Evolutionary conservation across 2,888 invertebrate genomes (phyloP).

Genomic region (Liposcelis brunnea): DNA sequence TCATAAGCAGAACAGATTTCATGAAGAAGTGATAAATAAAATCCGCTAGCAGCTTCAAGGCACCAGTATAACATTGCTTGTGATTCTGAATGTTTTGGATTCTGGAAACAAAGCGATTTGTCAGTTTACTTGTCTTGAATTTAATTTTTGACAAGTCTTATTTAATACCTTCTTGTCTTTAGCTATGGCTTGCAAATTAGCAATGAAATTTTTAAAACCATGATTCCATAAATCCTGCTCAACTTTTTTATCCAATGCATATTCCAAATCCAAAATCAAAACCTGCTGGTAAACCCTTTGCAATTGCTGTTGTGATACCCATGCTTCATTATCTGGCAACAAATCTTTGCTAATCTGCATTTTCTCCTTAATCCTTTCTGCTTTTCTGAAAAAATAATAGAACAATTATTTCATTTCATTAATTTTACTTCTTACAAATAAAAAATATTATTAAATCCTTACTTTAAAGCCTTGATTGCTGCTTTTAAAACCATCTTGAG

Average conservation of each 20-base stretch:
- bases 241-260: conserved; percentile 73
- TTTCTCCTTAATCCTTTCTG: conserved; percentile 53
- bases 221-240: conserved; percentile 81
- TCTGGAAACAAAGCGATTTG: conserved; percentile 30
- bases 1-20: conserved; percentile 68
- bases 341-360: conserved; percentile 43
- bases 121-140: no score
- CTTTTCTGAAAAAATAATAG: conserved; percentile 36
- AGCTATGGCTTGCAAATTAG: conserved; percentile 52
- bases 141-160: neutral
- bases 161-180: conserved; percentile 55
- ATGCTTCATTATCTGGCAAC: conserved; percentile 30
- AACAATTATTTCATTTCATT: neutral
- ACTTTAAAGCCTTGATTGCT: conserved; percentile 59
- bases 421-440: conserved; percentile 5
- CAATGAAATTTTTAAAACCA: conserved; percentile 76
- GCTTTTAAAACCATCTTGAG: conserved; percentile 53
- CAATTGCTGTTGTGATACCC: conserved; percentile 30
- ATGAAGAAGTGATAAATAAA: conserved; percentile 63
- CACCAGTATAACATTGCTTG: conserved; percentile 65
- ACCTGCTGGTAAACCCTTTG: conserved; percentile 54
- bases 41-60: conserved; percentile 68
- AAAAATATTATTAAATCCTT: conserved; percentile 23
- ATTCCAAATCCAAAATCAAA: conserved; percentile 62
- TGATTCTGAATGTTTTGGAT: conserved; percentile 51